A percentile compares a stretch with the other conserved stretches of the same genome.
Conservation (phyloP, 2,113 vertebrate genomes). For the Heliornis fulica region DNA sequence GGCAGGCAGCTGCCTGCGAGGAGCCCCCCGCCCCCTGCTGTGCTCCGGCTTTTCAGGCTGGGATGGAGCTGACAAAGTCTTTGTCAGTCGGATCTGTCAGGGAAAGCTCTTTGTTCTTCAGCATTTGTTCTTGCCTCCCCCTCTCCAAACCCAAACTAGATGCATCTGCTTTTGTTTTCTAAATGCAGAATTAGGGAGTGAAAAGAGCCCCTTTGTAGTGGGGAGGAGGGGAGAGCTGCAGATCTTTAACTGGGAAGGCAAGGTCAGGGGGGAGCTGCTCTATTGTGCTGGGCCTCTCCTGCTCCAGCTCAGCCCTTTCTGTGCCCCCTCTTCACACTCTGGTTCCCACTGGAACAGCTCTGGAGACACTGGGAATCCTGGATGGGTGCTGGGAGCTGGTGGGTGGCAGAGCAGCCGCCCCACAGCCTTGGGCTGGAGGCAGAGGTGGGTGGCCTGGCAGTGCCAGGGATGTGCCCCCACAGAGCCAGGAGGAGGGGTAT, state of each 20-base stretch:
- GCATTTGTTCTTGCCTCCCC: slow-evolving; percentile 50
- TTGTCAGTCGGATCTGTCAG: slow-evolving; percentile 47
- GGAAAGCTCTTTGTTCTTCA: slow-evolving; percentile 58
- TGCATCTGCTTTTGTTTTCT: slow-evolving; percentile 66
- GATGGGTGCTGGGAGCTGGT: neutral
- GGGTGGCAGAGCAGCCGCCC: neutral
- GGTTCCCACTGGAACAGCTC: neutral
- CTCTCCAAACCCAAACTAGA: slow-evolving; percentile 26
- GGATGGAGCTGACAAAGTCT: slow-evolving; percentile 41
- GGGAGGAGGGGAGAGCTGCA: slow-evolving; percentile 45
- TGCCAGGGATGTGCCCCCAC: accelerated
- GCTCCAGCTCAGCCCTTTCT: slow-evolving; percentile 40
- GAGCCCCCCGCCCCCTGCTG: neutral
- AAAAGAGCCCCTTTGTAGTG: slow-evolving; percentile 45
- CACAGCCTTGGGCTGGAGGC: neutral
- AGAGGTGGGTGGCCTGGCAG: neutral
- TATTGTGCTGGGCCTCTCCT: slow-evolving; percentile 44
- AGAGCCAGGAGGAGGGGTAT: neutral
- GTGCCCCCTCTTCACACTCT: slow-evolving; percentile 21
- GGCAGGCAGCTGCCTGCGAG: neutral
- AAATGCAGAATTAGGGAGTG: slow-evolving; percentile 56
- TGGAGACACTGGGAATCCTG: neutral
- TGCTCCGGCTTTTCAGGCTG: slow-evolving; percentile 9
- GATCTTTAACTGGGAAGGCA: slow-evolving; percentile 33
- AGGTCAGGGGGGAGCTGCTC: slow-evolving; percentile 22